Percentiles rank a stretch among this genome's conserved stretches.
These are phyloP conservation scores for Rhynchonycteris naso DNA, from an alignment of 2,797 vertebrate genomes.

Conservation along the genomic window DNA sequence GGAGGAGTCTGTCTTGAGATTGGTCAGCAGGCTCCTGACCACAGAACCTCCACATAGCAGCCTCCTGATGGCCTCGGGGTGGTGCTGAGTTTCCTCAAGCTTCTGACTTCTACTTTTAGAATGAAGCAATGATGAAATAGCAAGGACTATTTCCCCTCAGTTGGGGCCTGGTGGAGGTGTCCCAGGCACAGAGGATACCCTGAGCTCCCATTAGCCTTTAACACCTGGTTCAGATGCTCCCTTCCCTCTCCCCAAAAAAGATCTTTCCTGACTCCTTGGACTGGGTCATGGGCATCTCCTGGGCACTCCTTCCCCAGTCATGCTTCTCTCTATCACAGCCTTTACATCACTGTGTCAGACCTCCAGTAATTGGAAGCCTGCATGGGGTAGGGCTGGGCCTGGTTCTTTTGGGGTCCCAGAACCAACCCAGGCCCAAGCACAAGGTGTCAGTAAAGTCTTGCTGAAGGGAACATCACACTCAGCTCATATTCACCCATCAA, in stretches of 20 bases:
- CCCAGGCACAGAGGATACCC: background rate
- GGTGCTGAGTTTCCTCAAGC: background rate
- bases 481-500: background rate
- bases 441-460: background rate
- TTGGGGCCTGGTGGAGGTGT: background rate
- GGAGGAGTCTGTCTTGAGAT: background rate
- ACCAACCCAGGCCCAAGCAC: background rate
- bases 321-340: background rate
- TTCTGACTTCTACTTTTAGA: background rate
- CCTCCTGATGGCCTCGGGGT: background rate
- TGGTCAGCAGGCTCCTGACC: background rate
- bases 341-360: background rate
- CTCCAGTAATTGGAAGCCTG: background rate
- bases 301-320: background rate
- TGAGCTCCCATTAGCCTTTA: background rate
- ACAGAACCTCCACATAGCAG: fast-evolving
- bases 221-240: background rate
- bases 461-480: background rate
- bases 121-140: background rate
- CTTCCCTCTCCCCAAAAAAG: background rate
- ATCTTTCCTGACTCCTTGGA: background rate
- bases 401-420: background rate
- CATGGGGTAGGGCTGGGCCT: background rate
- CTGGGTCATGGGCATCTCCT: background rate
- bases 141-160: background rate